Conservation (phyloP, 92 coral and sea anemone species). For the Paramuricea clavata region DNA sequence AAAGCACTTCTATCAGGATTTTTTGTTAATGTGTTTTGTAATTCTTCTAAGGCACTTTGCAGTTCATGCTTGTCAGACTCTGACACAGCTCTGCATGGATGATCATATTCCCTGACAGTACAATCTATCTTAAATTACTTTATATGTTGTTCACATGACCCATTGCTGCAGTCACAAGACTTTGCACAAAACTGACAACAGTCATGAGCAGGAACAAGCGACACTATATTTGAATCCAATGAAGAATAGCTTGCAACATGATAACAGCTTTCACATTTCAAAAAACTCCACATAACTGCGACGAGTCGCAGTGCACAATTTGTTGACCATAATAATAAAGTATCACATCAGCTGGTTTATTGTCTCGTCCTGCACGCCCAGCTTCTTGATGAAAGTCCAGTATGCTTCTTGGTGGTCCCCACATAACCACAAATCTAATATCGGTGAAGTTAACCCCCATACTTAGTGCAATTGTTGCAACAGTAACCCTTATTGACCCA, state of each 20-base stretch:
- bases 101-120: background rate
- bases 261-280: background rate
- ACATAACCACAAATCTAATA: conserved; percentile 35
- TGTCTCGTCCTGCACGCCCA: conserved; percentile 37
- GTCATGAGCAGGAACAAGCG: background rate
- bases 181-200: background rate
- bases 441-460: conserved; percentile 12
- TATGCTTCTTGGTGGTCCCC: conserved; percentile 39
- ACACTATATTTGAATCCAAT: background rate
- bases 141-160: background rate
- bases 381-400: conserved; percentile 31
- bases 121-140: background rate
- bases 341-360: conserved; percentile 4
- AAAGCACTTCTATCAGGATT: background rate
- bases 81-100: background rate
- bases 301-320: conserved; percentile 23
- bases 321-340: conserved; percentile 37
- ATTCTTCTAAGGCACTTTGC: background rate
- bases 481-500: background rate
- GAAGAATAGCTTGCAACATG: background rate
- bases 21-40: background rate
- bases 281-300: background rate
- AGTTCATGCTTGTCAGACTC: background rate
- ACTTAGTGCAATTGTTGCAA: conserved; percentile 27
- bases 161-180: background rate